A percentile compares a stretch with the other conserved stretches of the same genome.
Evolutionary conservation across 1,140 invertebrate genomes (phyloP).

Genomic region (Oppia nitens): DNA sequence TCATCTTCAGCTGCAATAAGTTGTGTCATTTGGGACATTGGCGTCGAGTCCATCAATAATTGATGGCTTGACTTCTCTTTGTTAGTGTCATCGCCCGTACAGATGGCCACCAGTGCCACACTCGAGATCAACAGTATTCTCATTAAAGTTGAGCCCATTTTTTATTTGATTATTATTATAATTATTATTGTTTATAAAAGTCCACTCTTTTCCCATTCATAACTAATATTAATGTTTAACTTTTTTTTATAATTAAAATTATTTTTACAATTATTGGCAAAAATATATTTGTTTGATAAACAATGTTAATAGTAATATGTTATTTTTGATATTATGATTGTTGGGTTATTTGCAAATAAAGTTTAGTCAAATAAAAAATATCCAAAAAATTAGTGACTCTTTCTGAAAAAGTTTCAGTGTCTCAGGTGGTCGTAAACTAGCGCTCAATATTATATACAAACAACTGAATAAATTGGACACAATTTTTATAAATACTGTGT

Average conservation of each 20-base stretch:
- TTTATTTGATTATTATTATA: too few species aligned
- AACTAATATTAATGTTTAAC: too few species aligned
- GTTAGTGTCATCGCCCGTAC: neutral
- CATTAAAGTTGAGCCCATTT: neutral
- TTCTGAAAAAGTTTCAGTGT: too few species aligned
- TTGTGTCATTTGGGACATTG: neutral
- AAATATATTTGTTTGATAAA: neutral
- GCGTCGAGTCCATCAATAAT: neutral
- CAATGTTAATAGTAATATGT: neutral
- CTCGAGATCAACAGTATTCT: neutral
- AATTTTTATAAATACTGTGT: neutral
- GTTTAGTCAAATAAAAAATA: too few species aligned
- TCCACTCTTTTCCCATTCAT: neutral
- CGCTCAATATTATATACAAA: too few species aligned
- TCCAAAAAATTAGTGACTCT: too few species aligned
- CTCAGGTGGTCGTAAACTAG: too few species aligned
- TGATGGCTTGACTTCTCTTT: neutral
- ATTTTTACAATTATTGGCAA: neutral
- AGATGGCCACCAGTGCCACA: neutral
- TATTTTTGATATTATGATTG: neutral
- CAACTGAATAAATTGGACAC: neutral
- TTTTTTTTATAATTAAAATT: too few species aligned
- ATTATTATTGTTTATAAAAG: neutral
- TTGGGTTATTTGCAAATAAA: neutral
- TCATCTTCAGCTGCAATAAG: neutral